A percentile compares a stretch with the other conserved stretches of the same genome.
Evolutionary conservation across 1,140 invertebrate genomes (phyloP).

Genomic region (Drosophila kikkawai): DNA sequence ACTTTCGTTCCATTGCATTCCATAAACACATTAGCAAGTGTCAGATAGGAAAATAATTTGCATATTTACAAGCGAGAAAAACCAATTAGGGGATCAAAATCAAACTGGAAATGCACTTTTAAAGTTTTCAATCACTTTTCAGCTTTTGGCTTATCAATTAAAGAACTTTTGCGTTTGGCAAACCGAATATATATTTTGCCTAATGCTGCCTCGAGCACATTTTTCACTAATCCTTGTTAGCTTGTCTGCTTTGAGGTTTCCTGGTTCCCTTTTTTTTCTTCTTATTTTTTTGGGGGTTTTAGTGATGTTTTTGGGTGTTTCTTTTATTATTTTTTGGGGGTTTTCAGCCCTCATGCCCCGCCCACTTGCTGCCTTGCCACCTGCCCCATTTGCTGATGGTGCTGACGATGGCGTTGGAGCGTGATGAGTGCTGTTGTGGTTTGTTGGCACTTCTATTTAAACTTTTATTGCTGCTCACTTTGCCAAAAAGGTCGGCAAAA

Average conservation of each 20-base stretch:
- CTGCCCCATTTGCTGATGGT: slow-evolving; percentile 51
- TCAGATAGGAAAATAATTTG: slow-evolving; percentile 41
- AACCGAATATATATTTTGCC: slow-evolving; percentile 37
- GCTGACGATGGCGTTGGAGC: slow-evolving; percentile 67
- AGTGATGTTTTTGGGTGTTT: slow-evolving; percentile 8
- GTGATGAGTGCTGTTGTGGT: slow-evolving; percentile 82
- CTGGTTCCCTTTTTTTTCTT: neutral
- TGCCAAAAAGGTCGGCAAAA: slow-evolving; percentile 61
- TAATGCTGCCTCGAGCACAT: slow-evolving; percentile 40
- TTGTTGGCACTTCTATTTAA: slow-evolving; percentile 83
- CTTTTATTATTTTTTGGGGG: neutral
- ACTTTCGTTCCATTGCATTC: slow-evolving; percentile 32
- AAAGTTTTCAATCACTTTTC: slow-evolving; percentile 28
- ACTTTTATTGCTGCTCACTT: slow-evolving; percentile 80
- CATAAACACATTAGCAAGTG: slow-evolving; percentile 37
- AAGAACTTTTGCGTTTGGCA: slow-evolving; percentile 7
- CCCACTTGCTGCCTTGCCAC: slow-evolving; percentile 27
- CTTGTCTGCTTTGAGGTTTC: slow-evolving; percentile 73
- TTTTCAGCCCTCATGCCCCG: slow-evolving; percentile 6
- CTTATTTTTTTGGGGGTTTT: neutral
- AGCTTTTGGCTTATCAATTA: slow-evolving; percentile 22
- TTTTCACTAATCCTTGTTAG: slow-evolving; percentile 64
- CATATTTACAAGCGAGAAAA: slow-evolving; percentile 7
- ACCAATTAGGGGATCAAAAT: slow-evolving; percentile 23
- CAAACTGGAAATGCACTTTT: neutral